phyloP scores from a whole-genome alignment of 2,797 vertebrate genomes.

The Mus caroli region DNA sequence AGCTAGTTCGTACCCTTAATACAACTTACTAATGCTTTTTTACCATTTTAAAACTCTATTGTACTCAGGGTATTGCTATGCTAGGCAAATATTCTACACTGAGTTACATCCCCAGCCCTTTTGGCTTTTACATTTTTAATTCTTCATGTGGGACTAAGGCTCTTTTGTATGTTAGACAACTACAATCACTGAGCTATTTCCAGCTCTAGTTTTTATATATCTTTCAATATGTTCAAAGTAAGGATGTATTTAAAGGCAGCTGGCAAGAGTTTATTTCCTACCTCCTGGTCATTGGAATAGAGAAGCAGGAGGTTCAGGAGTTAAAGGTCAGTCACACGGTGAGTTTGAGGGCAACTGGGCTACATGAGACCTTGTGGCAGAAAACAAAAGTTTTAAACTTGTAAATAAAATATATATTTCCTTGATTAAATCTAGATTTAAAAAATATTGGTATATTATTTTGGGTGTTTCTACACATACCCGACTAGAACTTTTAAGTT shows the following conservation, averaged over 20 bases:
- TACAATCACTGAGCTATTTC: not conserved
- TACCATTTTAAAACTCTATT: not conserved
- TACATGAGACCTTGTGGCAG: not conserved
- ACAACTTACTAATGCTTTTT: not conserved
- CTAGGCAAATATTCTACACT: not conserved
- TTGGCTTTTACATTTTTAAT: not conserved
- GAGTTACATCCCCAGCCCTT: not conserved
- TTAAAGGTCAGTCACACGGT: not conserved
- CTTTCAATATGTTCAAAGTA: not conserved
- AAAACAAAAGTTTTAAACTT: not conserved
- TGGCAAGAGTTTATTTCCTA: conserved; percentile 36
- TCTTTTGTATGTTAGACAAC: not conserved
- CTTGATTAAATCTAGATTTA: conserved; percentile 6
- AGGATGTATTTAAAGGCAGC: not conserved
- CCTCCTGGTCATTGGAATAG: not conserved
- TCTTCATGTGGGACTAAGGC: not conserved
- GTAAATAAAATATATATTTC: not conserved
- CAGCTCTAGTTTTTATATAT: not conserved
- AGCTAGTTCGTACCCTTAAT: not conserved
- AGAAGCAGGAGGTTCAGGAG: not conserved
- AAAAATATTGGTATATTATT: not conserved
- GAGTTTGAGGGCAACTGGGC: not conserved
- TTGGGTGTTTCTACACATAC: not conserved
- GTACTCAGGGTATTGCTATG: not conserved
- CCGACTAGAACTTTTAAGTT: not conserved